phyloP scores from a whole-genome alignment of 2,113 vertebrate genomes.

The Dasyurus viverrinus region DNA sequence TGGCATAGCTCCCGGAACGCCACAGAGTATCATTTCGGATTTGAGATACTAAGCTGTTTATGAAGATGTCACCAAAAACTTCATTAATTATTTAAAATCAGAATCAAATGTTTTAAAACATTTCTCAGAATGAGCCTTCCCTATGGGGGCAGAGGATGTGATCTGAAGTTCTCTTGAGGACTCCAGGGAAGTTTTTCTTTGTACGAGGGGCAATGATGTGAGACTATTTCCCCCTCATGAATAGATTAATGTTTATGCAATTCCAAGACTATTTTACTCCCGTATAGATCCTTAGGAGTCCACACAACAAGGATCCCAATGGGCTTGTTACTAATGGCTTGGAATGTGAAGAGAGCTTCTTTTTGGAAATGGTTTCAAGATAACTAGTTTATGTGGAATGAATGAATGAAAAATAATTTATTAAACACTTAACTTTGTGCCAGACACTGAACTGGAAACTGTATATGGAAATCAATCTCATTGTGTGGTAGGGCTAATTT shows the following conservation, averaged over 20 bases:
- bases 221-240: neutral
- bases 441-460: neutral
- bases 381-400: neutral
- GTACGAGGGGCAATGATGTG: neutral
- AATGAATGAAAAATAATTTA: neutral
- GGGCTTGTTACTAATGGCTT: neutral
- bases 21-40: neutral
- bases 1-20: conserved; percentile 50
- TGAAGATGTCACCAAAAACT: conserved; percentile 44
- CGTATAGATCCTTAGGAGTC: neutral
- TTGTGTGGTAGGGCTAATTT: neutral
- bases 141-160: neutral
- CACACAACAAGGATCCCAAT: neutral
- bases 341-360: neutral
- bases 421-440: neutral
- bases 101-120: conserved; percentile 47
- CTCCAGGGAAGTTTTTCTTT: neutral
- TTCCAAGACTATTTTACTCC: neutral
- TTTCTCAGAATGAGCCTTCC: neutral
- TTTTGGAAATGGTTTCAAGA: neutral
- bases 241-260: neutral
- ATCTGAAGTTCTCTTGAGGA: neutral
- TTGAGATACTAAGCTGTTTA: conserved; percentile 13
- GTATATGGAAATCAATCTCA: neutral
- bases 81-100: conserved; percentile 57